phyloP scores from a whole-genome alignment of 2,113 vertebrate species.

The Coptodon rendalli region DNA sequence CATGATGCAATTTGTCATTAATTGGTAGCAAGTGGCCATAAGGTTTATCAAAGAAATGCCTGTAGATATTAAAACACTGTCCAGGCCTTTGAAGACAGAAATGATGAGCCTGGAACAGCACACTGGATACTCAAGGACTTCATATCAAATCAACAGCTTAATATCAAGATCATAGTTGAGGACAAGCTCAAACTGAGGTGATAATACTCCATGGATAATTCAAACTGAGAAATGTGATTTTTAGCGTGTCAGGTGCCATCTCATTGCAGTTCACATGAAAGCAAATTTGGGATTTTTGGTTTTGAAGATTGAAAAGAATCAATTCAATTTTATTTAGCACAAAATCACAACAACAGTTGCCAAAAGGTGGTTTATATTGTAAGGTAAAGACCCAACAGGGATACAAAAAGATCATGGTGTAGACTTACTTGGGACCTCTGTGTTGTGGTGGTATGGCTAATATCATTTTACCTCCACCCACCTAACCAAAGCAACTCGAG shows the following conservation, averaged over 20 bases:
- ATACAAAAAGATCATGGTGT: neutral
- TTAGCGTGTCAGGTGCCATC: neutral
- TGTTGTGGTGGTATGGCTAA: neutral
- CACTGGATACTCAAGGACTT: neutral
- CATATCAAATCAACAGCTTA: neutral
- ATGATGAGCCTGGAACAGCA: neutral
- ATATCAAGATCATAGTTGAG: neutral
- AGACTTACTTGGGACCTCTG: neutral
- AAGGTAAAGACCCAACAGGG: neutral
- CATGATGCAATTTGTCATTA: conserved; percentile 31
- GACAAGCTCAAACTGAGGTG: neutral
- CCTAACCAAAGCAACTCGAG: neutral
- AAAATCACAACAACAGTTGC: neutral
- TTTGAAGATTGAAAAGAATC: neutral
- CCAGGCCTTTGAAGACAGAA: neutral
- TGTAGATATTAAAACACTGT: neutral
- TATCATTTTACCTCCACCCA: neutral
- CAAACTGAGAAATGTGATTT: neutral
- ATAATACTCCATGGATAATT: neutral
- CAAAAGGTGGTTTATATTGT: neutral
- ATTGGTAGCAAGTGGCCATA: conserved; percentile 13
- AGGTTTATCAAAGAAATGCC: neutral
- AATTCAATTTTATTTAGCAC: neutral
- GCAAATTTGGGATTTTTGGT: neutral
- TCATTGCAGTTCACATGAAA: neutral